A percentile compares a stretch with the other conserved stretches of the same genome.
phyloP scores from a whole-genome alignment of 2,797 vertebrate genomes.

The Catostomus latipinnis region DNA sequence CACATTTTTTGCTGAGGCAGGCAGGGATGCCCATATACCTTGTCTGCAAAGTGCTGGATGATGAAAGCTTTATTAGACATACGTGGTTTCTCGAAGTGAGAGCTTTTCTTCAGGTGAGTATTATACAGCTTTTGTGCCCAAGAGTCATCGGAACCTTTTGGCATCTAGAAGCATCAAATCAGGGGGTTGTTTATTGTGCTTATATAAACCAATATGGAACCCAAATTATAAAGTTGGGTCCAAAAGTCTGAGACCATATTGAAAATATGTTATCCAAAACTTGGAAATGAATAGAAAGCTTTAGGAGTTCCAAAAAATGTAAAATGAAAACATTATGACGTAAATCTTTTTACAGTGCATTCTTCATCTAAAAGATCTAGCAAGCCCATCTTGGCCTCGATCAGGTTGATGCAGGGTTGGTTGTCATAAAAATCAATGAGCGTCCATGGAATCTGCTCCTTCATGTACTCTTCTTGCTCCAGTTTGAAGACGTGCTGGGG shows the following conservation, averaged over 20 bases:
- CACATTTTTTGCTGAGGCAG: conserved; percentile 28
- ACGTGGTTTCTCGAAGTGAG: conserved; percentile 93
- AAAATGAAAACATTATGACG: no score
- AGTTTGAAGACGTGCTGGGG: no score
- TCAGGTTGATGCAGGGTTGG: conserved; percentile 96
- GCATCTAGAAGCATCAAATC: conserved; percentile 86
- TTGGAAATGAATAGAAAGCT: no score
- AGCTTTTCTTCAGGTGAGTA: conserved; percentile 89
- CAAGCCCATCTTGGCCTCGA: conserved; percentile 93
- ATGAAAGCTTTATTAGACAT: conserved; percentile 96
- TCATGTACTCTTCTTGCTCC: conserved; percentile 89
- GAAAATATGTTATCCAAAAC: no score
- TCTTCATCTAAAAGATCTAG: conserved; percentile 97
- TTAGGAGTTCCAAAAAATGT: no score
- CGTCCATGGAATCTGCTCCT: conserved; percentile 96
- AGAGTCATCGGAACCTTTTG: conserved; percentile 92
- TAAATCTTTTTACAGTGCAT: conserved; percentile 82
- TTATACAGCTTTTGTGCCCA: conserved; percentile 98
- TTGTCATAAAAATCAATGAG: conserved; percentile 98
- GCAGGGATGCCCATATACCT: conserved; percentile 78
- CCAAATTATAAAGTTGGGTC: no score
- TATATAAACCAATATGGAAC: no score
- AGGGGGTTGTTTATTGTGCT: not conserved
- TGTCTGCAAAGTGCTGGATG: conserved; percentile 96
- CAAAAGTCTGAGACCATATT: no score